These are phyloP conservation scores for Petaurus breviceps DNA, from an alignment of 2,113 vertebrate genomes.

Conservation along the genomic window DNA sequence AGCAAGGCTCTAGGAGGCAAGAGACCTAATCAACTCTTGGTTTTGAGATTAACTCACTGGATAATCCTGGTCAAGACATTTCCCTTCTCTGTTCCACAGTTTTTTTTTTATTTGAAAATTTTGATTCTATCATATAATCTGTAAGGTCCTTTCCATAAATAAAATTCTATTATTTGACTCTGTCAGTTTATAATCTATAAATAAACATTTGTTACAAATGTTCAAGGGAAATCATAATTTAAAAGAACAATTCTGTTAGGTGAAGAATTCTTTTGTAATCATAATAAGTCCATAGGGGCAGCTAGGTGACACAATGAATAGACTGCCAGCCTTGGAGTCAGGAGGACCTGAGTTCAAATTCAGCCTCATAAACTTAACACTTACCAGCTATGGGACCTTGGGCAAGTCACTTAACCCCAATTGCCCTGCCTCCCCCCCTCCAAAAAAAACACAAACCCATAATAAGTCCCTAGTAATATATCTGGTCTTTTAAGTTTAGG, in stretches of 20 bases:
- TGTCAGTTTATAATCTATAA: not conserved
- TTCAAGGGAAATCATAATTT: not conserved
- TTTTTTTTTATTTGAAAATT: not conserved
- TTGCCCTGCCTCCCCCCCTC: too few species aligned
- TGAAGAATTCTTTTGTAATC: not conserved
- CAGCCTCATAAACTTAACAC: too few species aligned
- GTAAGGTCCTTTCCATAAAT: not conserved
- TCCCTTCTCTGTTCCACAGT: not conserved
- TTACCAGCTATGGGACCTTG: too few species aligned
- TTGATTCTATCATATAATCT: not conserved
- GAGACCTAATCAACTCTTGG: not conserved
- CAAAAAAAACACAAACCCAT: not conserved
- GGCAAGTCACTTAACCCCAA: too few species aligned
- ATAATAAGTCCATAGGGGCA: not conserved
- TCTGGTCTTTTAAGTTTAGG: too few species aligned
- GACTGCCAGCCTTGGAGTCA: too few species aligned
- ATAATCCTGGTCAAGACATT: not conserved
- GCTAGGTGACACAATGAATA: too few species aligned
- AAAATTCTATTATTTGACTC: not conserved
- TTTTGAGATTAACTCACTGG: not conserved
- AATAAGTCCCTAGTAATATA: not conserved
- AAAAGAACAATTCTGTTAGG: not conserved
- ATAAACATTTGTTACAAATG: not conserved
- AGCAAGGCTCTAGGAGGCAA: not conserved
- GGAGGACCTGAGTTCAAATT: too few species aligned